Evolutionary conservation across 2,113 vertebrate genomes (phyloP).

Genomic region (Mesembrinibis cayennensis): DNA sequence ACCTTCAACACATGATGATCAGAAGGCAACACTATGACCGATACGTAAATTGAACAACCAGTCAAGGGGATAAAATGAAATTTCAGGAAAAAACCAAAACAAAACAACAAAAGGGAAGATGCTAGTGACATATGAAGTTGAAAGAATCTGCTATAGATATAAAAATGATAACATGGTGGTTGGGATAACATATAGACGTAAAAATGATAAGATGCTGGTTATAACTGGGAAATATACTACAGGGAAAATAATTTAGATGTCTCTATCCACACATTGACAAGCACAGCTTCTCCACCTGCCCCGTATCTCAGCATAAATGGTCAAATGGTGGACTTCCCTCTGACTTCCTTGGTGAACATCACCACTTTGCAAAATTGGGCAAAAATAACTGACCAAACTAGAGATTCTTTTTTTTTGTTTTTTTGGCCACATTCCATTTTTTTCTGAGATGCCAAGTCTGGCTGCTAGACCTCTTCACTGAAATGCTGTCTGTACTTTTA

Average conservation of each 20-base stretch:
- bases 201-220: background rate
- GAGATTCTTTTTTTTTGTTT: background rate
- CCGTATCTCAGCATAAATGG: rapidly evolving
- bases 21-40: background rate
- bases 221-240: background rate
- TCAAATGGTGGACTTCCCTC: background rate
- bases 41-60: background rate
- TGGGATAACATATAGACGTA: background rate
- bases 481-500: background rate
- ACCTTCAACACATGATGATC: background rate
- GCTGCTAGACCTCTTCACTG: background rate
- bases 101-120: background rate
- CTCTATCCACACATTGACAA: background rate
- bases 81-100: background rate
- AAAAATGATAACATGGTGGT: background rate
- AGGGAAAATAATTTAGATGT: background rate
- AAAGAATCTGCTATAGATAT: background rate
- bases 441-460: background rate
- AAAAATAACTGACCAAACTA: background rate
- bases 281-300: background rate
- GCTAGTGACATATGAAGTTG: background rate
- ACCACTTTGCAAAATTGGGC: background rate
- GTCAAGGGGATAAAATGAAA: background rate
- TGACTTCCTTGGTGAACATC: background rate
- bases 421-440: background rate